phyloP scores from a whole-genome alignment of 2,113 vertebrate genomes.

The Furnarius figulus region DNA sequence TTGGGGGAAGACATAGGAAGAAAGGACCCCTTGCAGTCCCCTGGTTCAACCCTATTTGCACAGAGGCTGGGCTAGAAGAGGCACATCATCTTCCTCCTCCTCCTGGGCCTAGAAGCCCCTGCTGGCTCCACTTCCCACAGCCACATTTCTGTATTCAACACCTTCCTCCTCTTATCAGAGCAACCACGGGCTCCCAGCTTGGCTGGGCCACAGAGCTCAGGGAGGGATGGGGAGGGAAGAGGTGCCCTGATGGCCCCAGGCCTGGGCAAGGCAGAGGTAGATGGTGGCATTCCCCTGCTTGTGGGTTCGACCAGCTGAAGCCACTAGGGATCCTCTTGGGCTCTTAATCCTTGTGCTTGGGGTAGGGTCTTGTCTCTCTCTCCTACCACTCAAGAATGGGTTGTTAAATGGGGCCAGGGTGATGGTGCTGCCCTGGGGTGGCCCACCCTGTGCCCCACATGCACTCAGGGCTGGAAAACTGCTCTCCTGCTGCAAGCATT shows the following conservation, averaged over 20 bases:
- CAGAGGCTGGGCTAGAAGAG: background rate
- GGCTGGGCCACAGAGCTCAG: fast-evolving
- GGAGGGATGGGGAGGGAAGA: background rate
- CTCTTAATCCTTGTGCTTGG: background rate
- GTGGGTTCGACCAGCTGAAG: background rate
- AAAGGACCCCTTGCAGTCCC: fast-evolving
- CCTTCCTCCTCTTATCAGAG: background rate
- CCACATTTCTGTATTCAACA: background rate
- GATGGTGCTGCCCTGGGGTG: background rate
- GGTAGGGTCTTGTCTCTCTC: background rate
- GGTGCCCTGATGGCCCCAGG: background rate
- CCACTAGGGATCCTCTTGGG: fast-evolving
- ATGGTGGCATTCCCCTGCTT: no score
- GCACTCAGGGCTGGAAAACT: background rate
- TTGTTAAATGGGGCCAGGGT: background rate
- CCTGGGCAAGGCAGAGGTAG: background rate
- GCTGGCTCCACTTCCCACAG: fast-evolving
- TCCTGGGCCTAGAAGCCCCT: background rate
- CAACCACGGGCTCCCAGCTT: fast-evolving
- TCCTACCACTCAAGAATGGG: fast-evolving
- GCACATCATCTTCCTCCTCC: background rate
- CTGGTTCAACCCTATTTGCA: background rate
- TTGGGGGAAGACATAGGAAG: fast-evolving
- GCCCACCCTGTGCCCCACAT: background rate
- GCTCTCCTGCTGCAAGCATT: background rate